phyloP scores from a whole-genome alignment of 2,113 vertebrate genomes.

The Caracal caracal region DNA sequence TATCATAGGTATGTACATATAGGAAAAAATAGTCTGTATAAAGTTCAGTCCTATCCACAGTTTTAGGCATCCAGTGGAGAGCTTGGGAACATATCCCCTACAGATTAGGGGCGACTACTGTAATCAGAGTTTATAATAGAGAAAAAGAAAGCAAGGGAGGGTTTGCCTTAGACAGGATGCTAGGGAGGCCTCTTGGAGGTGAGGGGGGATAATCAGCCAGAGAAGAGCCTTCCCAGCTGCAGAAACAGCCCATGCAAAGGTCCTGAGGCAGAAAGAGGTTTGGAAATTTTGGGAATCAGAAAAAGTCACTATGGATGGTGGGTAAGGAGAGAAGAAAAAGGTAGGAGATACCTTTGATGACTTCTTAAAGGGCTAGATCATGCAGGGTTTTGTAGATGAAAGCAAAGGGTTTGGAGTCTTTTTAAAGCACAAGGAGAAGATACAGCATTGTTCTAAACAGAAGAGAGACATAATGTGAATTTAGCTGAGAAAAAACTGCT shows the following conservation, averaged over 20 bases:
- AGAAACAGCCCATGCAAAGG: neutral
- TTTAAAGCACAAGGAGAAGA: neutral
- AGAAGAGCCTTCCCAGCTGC: neutral
- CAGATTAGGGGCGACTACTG: neutral
- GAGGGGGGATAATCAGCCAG: neutral
- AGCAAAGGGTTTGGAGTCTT: neutral
- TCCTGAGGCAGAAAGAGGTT: neutral
- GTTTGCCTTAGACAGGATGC: neutral
- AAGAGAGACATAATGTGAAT: constrained; percentile 20
- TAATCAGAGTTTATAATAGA: neutral
- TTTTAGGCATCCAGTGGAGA: neutral
- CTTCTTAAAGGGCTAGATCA: neutral
- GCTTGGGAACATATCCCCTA: neutral
- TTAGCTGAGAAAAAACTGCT: neutral
- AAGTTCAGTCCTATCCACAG: neutral
- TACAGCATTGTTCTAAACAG: neutral
- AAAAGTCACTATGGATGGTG: neutral
- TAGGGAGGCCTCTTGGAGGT: neutral
- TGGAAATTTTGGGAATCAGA: neutral
- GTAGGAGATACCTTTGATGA: neutral
- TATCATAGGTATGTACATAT: neutral
- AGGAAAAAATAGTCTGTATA: neutral
- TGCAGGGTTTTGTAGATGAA: neutral
- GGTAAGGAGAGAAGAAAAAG: neutral
- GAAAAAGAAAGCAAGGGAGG: neutral